A percentile compares a stretch with the other conserved stretches of the same genome.
Evolutionary conservation across 2,113 vertebrate species (phyloP).

Genomic region (Heterocephalus glaber): DNA sequence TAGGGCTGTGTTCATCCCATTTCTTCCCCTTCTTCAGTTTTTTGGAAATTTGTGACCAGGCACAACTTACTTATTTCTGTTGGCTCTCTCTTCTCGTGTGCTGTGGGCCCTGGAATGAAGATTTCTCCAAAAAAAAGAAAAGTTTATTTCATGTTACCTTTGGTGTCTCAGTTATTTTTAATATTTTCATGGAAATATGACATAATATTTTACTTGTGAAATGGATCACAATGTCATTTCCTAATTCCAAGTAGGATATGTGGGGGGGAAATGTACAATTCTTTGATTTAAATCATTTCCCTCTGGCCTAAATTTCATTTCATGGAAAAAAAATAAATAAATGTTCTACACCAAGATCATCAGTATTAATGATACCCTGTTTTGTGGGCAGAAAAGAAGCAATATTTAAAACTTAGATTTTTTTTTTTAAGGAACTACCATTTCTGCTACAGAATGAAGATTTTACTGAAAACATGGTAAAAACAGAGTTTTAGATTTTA

Average conservation of each 20-base stretch:
- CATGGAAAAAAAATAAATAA: not conserved
- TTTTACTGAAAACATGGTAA: slow-evolving; percentile 22
- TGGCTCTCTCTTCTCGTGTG: slow-evolving; percentile 5
- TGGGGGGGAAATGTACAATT: not conserved
- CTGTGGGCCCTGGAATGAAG: not conserved
- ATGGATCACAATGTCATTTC: not conserved
- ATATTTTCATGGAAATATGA: not conserved
- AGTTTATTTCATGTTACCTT: not conserved
- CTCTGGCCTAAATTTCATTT: not conserved
- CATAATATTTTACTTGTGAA: not conserved
- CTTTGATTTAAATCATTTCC: not conserved
- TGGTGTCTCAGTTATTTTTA: not conserved
- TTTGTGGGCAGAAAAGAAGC: not conserved
- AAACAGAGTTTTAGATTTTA: not conserved
- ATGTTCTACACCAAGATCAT: not conserved
- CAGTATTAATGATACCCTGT: slow-evolving; percentile 48
- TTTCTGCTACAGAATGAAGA: slow-evolving; percentile 11
- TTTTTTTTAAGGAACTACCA: not conserved
- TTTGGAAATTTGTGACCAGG: not conserved
- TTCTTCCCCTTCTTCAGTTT: not conserved
- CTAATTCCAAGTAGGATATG: not conserved
- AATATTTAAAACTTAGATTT: not conserved
- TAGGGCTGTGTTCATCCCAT: not conserved
- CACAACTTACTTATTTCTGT: slow-evolving; percentile 2
- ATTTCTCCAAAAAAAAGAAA: not conserved